Percentiles rank a stretch among this genome's conserved stretches.
phyloP scores from a whole-genome alignment of 2,797 vertebrate genomes.

The Hozukius guyotensis region DNA sequence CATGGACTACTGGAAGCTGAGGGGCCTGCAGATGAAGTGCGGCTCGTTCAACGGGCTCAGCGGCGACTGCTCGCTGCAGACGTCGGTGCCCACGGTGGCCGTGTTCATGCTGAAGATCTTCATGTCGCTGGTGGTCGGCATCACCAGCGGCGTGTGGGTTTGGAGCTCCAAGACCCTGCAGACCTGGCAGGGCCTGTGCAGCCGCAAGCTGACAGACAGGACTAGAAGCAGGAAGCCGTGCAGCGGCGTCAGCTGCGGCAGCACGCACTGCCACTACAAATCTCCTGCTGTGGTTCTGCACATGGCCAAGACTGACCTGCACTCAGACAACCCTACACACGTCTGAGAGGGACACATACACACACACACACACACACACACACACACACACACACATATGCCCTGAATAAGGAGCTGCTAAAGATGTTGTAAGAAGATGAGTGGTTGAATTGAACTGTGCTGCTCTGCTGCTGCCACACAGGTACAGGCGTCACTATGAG shows the following conservation, averaged over 20 bases:
- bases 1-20: slow-evolving; percentile 93
- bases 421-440: slow-evolving; percentile 58
- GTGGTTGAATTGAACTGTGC: slow-evolving; percentile 51
- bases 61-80: slow-evolving; percentile 89
- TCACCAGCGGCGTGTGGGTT: slow-evolving; percentile 98
- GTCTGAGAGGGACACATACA: slow-evolving; percentile 80
- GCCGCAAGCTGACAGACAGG: slow-evolving; percentile 90
- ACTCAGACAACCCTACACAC: slow-evolving; percentile 93
- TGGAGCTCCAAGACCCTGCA: slow-evolving; percentile 99
- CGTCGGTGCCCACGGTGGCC: slow-evolving; percentile 93
- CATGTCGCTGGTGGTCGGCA: slow-evolving; percentile 98
- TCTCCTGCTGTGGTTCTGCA: slow-evolving; percentile 91
- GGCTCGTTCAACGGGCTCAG: slow-evolving; percentile 78
- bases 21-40: slow-evolving; percentile 88
- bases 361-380: neutral
- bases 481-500: slow-evolving; percentile 54
- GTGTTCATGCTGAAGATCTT: slow-evolving; percentile 99
- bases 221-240: slow-evolving; percentile 90
- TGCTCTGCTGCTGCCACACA: slow-evolving; percentile 66
- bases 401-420: slow-evolving; percentile 75
- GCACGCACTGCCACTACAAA: slow-evolving; percentile 94
- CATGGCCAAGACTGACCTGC: slow-evolving; percentile 93
- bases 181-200: slow-evolving; percentile 97
- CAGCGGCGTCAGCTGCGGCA: slow-evolving; percentile 86
- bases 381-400: slow-evolving; percentile 7